These are phyloP conservation scores for Ammodytes dubius DNA, from an alignment of 2,113 vertebrate species.

Conservation along the genomic window DNA sequence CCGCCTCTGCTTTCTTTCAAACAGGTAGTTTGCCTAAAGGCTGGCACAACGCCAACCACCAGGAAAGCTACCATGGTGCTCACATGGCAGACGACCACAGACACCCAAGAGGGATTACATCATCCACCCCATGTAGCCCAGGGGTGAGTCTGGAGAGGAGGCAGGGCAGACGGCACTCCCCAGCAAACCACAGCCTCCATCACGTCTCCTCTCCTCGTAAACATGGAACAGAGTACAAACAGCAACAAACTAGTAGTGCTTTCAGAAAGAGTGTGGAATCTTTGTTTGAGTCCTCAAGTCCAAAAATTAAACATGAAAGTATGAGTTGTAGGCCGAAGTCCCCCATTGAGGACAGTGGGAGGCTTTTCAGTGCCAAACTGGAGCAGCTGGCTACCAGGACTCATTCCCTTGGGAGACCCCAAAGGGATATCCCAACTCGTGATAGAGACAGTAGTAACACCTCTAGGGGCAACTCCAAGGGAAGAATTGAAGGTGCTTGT, in stretches of 20 bases:
- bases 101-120: constrained; percentile 56
- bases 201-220: constrained; percentile 86
- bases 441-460: constrained; percentile 89
- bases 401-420: constrained; percentile 88
- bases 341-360: constrained; percentile 85
- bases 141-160: constrained; percentile 88
- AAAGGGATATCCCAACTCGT: constrained; percentile 82
- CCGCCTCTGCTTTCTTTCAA: constrained; percentile 62
- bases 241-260: constrained; percentile 23
- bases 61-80: constrained; percentile 72
- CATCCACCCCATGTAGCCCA: constrained; percentile 79
- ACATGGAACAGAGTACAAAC: constrained; percentile 83
- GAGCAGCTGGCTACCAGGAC: constrained; percentile 91
- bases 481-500: constrained; percentile 41
- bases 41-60: constrained; percentile 77
- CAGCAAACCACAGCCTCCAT: constrained; percentile 86
- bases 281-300: constrained; percentile 47
- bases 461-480: constrained; percentile 80
- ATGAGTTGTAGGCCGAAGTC: constrained; percentile 77
- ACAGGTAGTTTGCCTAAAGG: constrained; percentile 86
- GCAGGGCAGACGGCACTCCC: constrained; percentile 85
- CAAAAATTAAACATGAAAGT: constrained; percentile 45
- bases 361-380: constrained; percentile 92
- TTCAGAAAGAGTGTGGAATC: constrained; percentile 51
- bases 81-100: constrained; percentile 65